Evolutionary conservation across 2,888 invertebrate genomes (phyloP).

Genomic region (Agelastica alni): DNA sequence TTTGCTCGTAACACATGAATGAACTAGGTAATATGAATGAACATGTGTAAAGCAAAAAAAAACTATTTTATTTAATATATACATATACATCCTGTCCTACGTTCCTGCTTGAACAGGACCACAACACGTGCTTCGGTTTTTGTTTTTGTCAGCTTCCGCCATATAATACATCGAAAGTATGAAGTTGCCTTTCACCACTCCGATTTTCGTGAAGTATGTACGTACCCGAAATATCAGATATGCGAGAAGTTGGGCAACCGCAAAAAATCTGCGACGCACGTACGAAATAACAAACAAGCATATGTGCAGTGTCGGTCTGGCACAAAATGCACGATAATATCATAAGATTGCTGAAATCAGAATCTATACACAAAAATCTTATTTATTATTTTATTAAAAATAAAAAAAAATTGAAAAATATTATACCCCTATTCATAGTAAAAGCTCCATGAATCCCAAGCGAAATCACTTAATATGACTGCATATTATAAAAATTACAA

Average conservation of each 20-base stretch:
- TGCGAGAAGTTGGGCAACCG: conserved; percentile 15
- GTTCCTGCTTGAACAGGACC: conserved; percentile 31
- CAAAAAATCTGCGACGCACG: conserved; percentile 16
- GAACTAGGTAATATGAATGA: conserved; percentile 8
- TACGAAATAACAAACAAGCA: background rate
- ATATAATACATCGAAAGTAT: conserved; percentile 5
- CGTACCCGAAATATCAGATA: conserved; percentile 4
- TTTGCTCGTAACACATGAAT: conserved; percentile 5
- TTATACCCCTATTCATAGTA: no score
- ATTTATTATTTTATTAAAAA: no score
- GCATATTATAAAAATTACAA: no score
- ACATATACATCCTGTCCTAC: conserved; percentile 40
- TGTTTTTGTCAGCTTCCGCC: conserved; percentile 17
- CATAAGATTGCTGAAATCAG: no score
- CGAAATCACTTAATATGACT: no score
- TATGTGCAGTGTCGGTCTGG: background rate
- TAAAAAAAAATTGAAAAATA: no score
- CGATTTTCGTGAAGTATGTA: conserved; percentile 3
- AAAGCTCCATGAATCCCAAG: no score
- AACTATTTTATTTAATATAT: conserved; percentile 30
- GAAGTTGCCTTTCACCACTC: conserved; percentile 7
- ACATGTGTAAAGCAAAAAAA: conserved; percentile 28
- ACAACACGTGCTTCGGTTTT: conserved; percentile 45
- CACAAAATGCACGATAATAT: no score
- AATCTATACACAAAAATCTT: no score